Evolutionary conservation across 2,888 invertebrate species (phyloP).

Genomic region (Eudasyphora cyanicolor): DNA sequence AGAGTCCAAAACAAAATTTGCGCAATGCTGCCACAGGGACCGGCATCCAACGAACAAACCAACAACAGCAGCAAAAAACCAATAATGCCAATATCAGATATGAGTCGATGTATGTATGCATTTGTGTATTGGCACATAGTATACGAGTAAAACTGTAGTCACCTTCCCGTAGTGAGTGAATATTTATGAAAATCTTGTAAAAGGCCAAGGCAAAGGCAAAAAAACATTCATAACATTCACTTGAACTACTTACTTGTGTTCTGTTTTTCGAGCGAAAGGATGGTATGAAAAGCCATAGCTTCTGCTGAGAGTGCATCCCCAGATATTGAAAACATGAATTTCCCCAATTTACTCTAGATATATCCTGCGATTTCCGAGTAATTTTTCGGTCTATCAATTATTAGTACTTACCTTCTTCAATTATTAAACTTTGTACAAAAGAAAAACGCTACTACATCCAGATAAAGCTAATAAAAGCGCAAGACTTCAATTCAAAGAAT

Average conservation of each 20-base stretch:
- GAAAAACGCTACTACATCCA: too few relatives aligned
- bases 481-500: too few relatives aligned
- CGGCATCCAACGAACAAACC: too few relatives aligned
- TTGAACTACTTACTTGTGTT: too few relatives aligned
- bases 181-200: slow-evolving; percentile 43
- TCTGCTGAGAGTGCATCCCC: neutral
- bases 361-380: too few relatives aligned
- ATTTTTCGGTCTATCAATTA: too few relatives aligned
- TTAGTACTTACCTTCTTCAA: too few relatives aligned
- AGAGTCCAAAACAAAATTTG: neutral
- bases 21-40: neutral
- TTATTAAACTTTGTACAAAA: too few relatives aligned
- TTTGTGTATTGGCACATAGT: too few relatives aligned
- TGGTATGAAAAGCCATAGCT: neutral
- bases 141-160: slow-evolving; percentile 39
- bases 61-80: slow-evolving; percentile 12
- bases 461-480: too few relatives aligned
- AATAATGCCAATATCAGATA: slow-evolving; percentile 27
- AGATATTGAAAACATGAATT: too few relatives aligned
- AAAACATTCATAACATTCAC: neutral
- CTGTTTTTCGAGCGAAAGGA: neutral
- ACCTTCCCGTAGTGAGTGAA: slow-evolving; percentile 15
- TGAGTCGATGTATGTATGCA: neutral
- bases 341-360: too few relatives aligned
- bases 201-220: neutral